A percentile compares a stretch with the other conserved stretches of the same genome.
Conservation (phyloP, 2,888 invertebrate species). For the Synergus umbraculus region DNA sequence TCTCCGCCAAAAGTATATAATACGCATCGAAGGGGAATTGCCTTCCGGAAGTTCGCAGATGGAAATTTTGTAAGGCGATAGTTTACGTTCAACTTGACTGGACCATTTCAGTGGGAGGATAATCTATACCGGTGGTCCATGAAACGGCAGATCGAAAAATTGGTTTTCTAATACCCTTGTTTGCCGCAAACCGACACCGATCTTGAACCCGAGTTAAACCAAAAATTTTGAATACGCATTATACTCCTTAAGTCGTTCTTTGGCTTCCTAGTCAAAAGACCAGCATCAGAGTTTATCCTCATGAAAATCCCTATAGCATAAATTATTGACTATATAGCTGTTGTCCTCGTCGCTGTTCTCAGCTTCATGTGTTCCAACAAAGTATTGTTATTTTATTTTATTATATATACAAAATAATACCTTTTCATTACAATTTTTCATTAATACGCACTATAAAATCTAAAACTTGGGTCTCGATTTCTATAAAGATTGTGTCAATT, state of each 20-base stretch:
- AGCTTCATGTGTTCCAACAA: background rate
- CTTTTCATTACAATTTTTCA: no score
- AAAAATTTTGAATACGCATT: background rate
- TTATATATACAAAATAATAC: no score
- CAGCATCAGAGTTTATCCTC: background rate
- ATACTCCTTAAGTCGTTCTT: conserved; percentile 2
- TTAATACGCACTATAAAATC: no score
- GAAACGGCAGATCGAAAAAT: conserved; percentile 5
- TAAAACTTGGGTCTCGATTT: no score
- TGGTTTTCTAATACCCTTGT: conserved; percentile 19
- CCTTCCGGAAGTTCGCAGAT: background rate
- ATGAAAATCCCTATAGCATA: background rate
- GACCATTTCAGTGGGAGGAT: conserved; percentile 1
- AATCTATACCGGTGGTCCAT: conserved; percentile 10
- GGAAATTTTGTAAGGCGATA: conserved; percentile 36
- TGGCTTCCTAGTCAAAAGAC: background rate
- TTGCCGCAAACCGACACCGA: conserved; percentile 2
- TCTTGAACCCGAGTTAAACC: background rate
- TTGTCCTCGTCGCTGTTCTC: no score
- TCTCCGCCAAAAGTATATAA: background rate
- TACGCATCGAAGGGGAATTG: background rate
- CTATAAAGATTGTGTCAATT: no score
- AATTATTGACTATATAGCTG: no score
- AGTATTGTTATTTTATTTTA: no score
- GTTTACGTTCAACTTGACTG: conserved; percentile 41